Evolutionary conservation across 2,888 invertebrate genomes (phyloP).

Genomic region (Acleris literana): DNA sequence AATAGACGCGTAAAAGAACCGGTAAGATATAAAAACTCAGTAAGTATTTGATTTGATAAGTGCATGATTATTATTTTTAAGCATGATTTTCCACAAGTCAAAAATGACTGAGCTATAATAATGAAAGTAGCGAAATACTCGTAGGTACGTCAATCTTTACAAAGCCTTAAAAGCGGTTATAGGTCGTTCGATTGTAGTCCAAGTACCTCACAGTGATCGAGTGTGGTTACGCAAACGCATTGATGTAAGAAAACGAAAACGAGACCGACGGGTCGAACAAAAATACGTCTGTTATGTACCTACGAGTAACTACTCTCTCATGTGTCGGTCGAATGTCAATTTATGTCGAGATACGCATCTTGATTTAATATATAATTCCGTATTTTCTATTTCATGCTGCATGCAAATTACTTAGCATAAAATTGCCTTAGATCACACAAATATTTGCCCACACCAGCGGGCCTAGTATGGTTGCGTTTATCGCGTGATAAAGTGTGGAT

Average conservation of each 20-base stretch:
- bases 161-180: slow-evolving; percentile 1
- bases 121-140: background rate
- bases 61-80: no score
- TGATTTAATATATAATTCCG: background rate
- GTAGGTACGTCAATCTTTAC: background rate
- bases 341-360: background rate
- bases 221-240: slow-evolving; percentile 9
- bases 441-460: no score
- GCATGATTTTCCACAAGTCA: no score
- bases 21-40: no score
- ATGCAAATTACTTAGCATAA: no score
- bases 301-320: background rate
- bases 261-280: slow-evolving; percentile 11
- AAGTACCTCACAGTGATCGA: slow-evolving; percentile 5
- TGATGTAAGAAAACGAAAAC: slow-evolving; percentile 9
- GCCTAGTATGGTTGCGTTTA: no score
- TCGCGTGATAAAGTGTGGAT: no score
- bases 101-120: background rate
- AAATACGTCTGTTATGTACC: background rate
- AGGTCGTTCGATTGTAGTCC: background rate
- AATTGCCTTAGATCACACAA: no score
- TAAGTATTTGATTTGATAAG: no score
- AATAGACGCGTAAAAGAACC: no score
- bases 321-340: slow-evolving; percentile 4
- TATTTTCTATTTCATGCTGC: no score